phyloP scores from a whole-genome alignment of 2,888 invertebrate genomes.

The Drosophila pseudotalamancana region DNA sequence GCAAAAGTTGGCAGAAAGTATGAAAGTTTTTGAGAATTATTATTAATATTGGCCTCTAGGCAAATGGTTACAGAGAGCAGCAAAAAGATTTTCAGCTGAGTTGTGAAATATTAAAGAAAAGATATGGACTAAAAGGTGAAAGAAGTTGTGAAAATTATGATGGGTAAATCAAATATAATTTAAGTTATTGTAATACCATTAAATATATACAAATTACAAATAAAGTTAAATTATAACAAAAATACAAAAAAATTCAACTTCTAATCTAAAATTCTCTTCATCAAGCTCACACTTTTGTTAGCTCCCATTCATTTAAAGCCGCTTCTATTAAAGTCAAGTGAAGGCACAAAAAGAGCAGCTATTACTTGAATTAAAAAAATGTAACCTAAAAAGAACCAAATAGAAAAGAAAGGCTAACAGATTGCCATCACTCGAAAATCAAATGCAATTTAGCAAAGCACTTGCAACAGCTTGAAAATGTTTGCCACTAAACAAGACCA shows the following conservation, averaged over 20 bases:
- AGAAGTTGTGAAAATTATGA: neutral
- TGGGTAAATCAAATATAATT: neutral
- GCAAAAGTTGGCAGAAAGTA: neutral
- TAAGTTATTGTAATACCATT: neutral
- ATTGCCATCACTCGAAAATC: constrained; percentile 49
- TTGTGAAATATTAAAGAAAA: neutral
- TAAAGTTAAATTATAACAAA: too few species aligned
- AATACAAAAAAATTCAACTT: too few species aligned
- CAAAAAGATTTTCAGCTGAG: too few species aligned
- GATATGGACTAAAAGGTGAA: neutral
- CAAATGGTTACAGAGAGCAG: constrained; percentile 3
- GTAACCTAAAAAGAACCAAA: neutral
- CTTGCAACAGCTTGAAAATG: constrained; percentile 29
- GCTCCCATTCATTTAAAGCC: neutral
- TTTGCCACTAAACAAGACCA: constrained; percentile 69
- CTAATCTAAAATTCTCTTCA: too few species aligned
- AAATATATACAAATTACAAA: too few species aligned
- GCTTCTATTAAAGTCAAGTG: neutral
- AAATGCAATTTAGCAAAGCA: constrained; percentile 60
- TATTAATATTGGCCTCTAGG: constrained; percentile 23
- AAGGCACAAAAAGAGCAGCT: too few species aligned
- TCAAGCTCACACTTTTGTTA: too few species aligned
- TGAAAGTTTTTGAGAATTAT: constrained; percentile 1
- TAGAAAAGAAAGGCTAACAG: constrained; percentile 6
- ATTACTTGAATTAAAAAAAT: neutral